A percentile compares a stretch with the other conserved stretches of the same genome.
Conservation (phyloP, 1,140 invertebrate species). For the Paraescarpia echinospica region DNA sequence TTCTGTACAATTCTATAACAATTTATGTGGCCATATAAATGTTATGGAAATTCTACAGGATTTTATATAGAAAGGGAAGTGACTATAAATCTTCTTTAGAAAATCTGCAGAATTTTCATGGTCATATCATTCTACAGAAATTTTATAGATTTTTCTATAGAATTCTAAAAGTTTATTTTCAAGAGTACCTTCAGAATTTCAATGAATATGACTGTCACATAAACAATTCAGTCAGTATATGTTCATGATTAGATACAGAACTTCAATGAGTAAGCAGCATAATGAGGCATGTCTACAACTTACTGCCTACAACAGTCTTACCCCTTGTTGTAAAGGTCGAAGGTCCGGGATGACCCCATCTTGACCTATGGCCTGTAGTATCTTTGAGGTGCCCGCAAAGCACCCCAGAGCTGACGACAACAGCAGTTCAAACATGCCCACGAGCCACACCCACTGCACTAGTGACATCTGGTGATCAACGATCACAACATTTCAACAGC, state of each 20-base stretch:
- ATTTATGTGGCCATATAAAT: too few species aligned
- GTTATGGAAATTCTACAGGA: too few species aligned
- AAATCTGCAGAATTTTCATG: too few species aligned
- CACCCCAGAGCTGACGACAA: slow-evolving; percentile 88
- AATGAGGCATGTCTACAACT: neutral
- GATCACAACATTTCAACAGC: too few species aligned
- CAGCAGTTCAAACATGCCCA: slow-evolving; percentile 87
- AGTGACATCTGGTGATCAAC: slow-evolving; percentile 64
- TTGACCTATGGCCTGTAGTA: slow-evolving; percentile 23
- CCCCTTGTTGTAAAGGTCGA: slow-evolving; percentile 13
- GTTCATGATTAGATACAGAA: neutral
- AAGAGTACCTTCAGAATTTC: too few species aligned
- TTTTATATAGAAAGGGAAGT: too few species aligned
- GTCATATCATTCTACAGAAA: too few species aligned
- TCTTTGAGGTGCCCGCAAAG: slow-evolving; percentile 59
- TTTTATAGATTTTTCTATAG: too few species aligned
- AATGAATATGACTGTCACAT: neutral
- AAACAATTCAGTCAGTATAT: neutral
- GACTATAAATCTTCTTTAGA: too few species aligned
- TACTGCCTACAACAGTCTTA: slow-evolving; percentile 14
- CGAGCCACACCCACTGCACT: slow-evolving; percentile 62
- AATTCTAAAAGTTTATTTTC: too few species aligned
- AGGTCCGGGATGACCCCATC: neutral
- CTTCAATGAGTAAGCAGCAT: neutral
- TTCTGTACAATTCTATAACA: too few species aligned